These are phyloP conservation scores for Petrolisthes cinctipes DNA, from an alignment of 2,888 invertebrate genomes.

Conservation along the genomic window DNA sequence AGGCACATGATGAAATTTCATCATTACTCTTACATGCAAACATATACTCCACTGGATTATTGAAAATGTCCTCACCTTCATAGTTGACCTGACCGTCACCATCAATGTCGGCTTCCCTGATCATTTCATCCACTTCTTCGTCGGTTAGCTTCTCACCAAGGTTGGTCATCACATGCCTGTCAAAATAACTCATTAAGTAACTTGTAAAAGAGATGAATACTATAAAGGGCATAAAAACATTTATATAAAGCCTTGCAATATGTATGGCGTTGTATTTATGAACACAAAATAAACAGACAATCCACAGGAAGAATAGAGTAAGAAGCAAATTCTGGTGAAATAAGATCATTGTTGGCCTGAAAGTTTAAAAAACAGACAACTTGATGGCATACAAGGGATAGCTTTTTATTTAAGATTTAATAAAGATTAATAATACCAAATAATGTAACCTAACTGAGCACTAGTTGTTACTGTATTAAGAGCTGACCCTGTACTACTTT, in stretches of 20 bases:
- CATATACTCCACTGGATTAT: neutral
- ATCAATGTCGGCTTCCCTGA: conserved; percentile 98
- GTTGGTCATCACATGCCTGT: conserved; percentile 98
- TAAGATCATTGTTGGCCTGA: too few relatives aligned
- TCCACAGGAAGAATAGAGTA: neutral
- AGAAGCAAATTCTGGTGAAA: too few relatives aligned
- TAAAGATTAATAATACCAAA: too few relatives aligned
- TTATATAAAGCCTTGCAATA: neutral
- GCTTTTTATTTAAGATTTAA: too few relatives aligned
- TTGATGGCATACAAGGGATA: too few relatives aligned
- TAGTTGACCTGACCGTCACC: conserved; percentile 99
- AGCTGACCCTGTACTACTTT: too few relatives aligned
- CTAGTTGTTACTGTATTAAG: too few relatives aligned
- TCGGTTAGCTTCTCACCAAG: conserved; percentile 99
- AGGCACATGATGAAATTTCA: too few relatives aligned
- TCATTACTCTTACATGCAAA: neutral
- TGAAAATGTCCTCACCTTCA: conserved; percentile 77
- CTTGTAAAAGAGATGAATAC: neutral
- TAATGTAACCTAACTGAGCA: too few relatives aligned
- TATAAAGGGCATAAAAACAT: neutral
- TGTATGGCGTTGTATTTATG: neutral
- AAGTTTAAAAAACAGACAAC: too few relatives aligned
- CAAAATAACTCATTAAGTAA: too few relatives aligned
- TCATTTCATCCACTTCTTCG: conserved; percentile 99
- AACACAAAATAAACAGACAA: neutral